These are phyloP conservation scores for Amblyjoppa fuscipennis DNA, from an alignment of 2,888 invertebrate genomes.

Conservation along the genomic window DNA sequence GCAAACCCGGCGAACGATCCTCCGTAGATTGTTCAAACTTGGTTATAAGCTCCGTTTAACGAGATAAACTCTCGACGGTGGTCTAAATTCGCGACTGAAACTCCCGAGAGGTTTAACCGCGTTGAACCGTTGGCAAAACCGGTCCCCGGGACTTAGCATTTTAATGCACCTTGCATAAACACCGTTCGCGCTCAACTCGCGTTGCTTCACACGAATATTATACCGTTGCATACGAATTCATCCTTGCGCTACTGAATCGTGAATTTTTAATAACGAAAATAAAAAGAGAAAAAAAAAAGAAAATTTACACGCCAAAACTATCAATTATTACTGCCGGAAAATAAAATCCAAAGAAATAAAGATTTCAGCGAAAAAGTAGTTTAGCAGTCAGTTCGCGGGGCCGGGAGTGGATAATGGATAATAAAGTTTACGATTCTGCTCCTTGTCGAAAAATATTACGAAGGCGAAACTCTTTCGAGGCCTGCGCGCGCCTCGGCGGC, in stretches of 20 bases:
- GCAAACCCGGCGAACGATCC: slow-evolving; percentile 4
- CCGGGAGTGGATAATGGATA: slow-evolving; percentile 2
- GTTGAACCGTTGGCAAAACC: slow-evolving; percentile 46
- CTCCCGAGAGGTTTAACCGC: slow-evolving; percentile 27
- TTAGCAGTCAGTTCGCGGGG: neutral
- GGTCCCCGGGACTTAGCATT: slow-evolving; percentile 22
- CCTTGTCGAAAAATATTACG: slow-evolving; percentile 1
- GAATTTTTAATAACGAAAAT: too few species aligned
- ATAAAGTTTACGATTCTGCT: slow-evolving; percentile 13
- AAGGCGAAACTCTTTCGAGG: neutral
- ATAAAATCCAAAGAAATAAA: neutral
- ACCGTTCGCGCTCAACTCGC: slow-evolving; percentile 22
- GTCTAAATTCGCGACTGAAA: slow-evolving; percentile 35
- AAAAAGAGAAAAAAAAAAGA: neutral
- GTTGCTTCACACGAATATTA: slow-evolving; percentile 36
- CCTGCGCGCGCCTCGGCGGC: neutral
- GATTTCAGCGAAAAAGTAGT: neutral
- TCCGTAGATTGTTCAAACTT: slow-evolving; percentile 23
- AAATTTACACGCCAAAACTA: neutral
- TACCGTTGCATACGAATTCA: neutral
- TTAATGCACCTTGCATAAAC: slow-evolving; percentile 44
- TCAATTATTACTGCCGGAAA: neutral
- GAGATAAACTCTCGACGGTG: slow-evolving; percentile 24
- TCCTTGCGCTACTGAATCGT: neutral
- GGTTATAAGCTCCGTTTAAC: slow-evolving; percentile 7